Base-by-base conservation (phyloP, 2,797 vertebrate genomes). In the Heterohyrax brucei region DNA sequence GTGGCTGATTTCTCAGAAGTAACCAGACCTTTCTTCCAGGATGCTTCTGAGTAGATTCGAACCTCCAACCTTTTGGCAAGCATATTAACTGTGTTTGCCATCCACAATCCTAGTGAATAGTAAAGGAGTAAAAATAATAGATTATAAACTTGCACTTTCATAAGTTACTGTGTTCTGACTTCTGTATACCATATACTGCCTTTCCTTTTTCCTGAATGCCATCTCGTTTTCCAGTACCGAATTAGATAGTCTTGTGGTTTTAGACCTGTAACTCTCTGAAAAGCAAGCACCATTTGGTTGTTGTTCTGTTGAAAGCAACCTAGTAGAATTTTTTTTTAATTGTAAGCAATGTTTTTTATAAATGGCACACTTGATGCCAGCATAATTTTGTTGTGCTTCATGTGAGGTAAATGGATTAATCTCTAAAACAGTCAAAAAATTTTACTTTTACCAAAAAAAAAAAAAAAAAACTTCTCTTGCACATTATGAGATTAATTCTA, bases 401-500 rank as follows among this genome's bases (percentile, higher is more conserved):
- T 93, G 89, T 84, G 75, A 89, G 56, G 3, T 92, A 89, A 80
- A 73, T 91, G 50, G 93, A 80, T 79, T 76, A 83, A 75, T 76
- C 72, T n/a, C 28, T 86, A 44, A 94, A 94, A 59, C 28, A 84
- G 14, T 53, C 78, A 21, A 87, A 85, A 94, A 94, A 78, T 48
- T 88, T 66, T 76, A 50, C 50, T n/a, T 81, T 24, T 95, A 62
- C 16, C 53, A n/a, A 92, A 91, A 33, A 93, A 82, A 59, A 59
- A n/a, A 92, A 91, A 33, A 94, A 82, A 53, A 59, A 75, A 39
- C 48, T 91, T 73, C 59, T 87, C 46, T 64, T 89, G 44, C 8
- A 33, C 90, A 56, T 84, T 91, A 59, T 53, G 18, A 61, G 92
- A 56, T 90, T 92, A 53, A 39, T 89, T 94, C 73, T 93, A 80